Conservation (phyloP, 2,797 vertebrate genomes). For the Gallirallus australis region DNA sequence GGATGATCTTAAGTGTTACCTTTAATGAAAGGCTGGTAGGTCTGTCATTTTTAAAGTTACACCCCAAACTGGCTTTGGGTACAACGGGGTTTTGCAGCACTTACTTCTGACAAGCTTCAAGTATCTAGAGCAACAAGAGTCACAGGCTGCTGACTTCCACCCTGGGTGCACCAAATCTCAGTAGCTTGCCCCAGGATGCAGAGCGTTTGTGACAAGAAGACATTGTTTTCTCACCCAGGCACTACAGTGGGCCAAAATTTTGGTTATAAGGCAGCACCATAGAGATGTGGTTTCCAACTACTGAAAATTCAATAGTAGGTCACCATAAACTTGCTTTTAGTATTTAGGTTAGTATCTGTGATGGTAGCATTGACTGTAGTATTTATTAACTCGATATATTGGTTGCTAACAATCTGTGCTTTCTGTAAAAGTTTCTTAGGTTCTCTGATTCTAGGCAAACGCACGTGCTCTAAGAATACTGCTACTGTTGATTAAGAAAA, state of each 20-base stretch:
- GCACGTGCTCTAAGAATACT: neutral
- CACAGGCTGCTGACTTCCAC: neutral
- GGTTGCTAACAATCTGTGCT: neutral
- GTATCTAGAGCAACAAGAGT: neutral
- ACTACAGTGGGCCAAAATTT: neutral
- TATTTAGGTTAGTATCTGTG: neutral
- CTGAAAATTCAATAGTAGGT: neutral
- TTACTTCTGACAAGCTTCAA: neutral
- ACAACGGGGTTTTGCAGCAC: neutral
- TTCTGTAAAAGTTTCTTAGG: neutral
- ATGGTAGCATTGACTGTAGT: neutral
- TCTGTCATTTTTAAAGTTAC: neutral
- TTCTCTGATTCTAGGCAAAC: neutral
- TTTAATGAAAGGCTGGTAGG: neutral
- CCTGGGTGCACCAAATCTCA: accelerated
- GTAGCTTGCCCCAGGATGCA: accelerated
- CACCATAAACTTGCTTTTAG: neutral
- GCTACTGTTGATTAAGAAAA: neutral
- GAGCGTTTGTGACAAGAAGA: accelerated
- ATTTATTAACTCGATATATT: neutral
- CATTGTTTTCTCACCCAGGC: neutral
- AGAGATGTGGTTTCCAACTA: accelerated
- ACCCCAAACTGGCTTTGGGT: neutral
- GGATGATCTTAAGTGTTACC: neutral
- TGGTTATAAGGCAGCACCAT: neutral